Conservation (phyloP, 2,888 invertebrate species). For the Linnaemya tessellans region DNA sequence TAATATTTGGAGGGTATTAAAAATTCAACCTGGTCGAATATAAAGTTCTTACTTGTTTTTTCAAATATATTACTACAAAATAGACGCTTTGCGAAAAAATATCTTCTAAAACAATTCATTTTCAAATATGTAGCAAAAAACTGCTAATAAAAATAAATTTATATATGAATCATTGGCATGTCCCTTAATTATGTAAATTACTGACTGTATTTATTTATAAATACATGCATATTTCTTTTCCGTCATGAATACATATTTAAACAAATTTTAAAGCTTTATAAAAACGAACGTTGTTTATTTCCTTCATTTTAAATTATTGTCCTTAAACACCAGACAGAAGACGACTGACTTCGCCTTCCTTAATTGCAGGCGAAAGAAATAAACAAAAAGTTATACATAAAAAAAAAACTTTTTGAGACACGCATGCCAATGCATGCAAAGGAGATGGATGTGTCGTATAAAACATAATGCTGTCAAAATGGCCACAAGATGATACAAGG, state of each 20-base stretch:
- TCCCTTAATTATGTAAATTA: too few species aligned
- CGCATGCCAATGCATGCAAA: slow-evolving; percentile 66
- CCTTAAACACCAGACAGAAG: slow-evolving; percentile 51
- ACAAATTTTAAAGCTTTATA: slow-evolving; percentile 21
- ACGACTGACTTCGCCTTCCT: slow-evolving; percentile 32
- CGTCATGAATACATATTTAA: neutral
- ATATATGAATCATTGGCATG: too few species aligned
- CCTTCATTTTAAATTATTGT: slow-evolving; percentile 29
- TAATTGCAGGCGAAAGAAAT: slow-evolving; percentile 23
- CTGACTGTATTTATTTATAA: too few species aligned
- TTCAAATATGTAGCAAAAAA: too few species aligned
- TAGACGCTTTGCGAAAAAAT: too few species aligned
- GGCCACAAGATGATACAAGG: slow-evolving; percentile 59
- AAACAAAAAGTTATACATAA: slow-evolving; percentile 17
- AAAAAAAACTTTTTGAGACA: slow-evolving; percentile 33
- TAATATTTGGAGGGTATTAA: too few species aligned
- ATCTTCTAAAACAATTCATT: too few species aligned
- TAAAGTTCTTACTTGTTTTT: too few species aligned
- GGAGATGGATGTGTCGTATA: slow-evolving; percentile 65
- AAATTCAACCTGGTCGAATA: too few species aligned
- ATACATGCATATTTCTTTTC: too few species aligned
- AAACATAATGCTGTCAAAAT: slow-evolving; percentile 67
- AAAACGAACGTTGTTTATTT: slow-evolving; percentile 17
- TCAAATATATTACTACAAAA: too few species aligned
- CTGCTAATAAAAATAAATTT: too few species aligned